phyloP scores from a whole-genome alignment of 2,797 vertebrate genomes.

The Molossus molossus region DNA sequence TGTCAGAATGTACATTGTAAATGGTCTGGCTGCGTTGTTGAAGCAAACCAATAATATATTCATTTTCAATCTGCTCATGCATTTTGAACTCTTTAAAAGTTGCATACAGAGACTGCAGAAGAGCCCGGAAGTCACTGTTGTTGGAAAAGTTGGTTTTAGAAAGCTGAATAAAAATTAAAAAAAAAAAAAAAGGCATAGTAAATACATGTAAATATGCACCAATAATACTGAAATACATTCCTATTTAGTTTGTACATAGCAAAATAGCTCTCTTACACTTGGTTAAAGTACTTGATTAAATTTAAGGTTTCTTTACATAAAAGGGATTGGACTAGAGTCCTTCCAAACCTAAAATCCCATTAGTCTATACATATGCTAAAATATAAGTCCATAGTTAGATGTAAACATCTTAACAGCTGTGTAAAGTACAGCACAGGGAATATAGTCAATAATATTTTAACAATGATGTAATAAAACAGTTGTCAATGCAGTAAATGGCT shows the following conservation, averaged over 20 bases:
- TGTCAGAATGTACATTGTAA: conserved; percentile 98
- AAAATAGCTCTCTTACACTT: neutral
- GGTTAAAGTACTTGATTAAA: conserved; percentile 9
- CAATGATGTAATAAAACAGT: neutral
- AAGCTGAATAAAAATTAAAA: conserved; percentile 90
- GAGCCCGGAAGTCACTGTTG: conserved; percentile 98
- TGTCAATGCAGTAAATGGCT: neutral
- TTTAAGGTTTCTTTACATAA: conserved; percentile 56
- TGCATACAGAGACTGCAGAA: conserved; percentile 96
- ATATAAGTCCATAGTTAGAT: neutral
- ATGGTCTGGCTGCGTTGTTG: conserved; percentile 97
- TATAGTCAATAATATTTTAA: neutral
- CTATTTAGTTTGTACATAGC: conserved; percentile 34
- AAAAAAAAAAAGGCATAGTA: conserved; percentile 71
- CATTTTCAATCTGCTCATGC: conserved; percentile 99
- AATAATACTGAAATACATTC: conserved; percentile 50
- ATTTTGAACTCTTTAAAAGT: conserved; percentile 99
- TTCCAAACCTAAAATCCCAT: conserved; percentile 4
- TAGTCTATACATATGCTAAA: neutral
- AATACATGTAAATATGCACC: conserved; percentile 56
- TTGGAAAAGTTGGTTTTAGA: conserved; percentile 99
- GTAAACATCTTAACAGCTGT: conserved; percentile 1
- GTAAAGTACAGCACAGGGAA: neutral
- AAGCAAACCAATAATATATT: conserved; percentile 97
- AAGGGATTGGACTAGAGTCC: neutral